Evolutionary conservation across 2,888 invertebrate genomes (phyloP).

Genomic region (Drosophila bunnanda): DNA sequence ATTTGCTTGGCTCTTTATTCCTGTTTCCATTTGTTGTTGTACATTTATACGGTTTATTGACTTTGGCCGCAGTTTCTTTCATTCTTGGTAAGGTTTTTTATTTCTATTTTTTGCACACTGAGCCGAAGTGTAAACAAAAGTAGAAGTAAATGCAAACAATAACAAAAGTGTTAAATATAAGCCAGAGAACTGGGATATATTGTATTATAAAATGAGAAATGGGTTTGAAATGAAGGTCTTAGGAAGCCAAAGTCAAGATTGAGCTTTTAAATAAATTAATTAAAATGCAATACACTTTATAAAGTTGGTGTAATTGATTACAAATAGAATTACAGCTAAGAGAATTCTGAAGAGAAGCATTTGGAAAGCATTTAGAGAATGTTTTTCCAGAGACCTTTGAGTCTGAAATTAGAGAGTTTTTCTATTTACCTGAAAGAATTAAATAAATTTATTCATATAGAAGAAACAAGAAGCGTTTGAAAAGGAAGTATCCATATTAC

Average conservation of each 20-base stretch:
- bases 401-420: neutral
- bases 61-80: constrained; percentile 58
- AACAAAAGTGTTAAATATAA: constrained; percentile 48
- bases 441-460: too few species aligned
- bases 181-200: neutral
- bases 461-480: too few species aligned
- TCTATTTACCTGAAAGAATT: too few species aligned
- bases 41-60: constrained; percentile 70
- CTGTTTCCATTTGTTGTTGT: constrained; percentile 43
- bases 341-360: neutral
- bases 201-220: neutral
- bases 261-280: neutral
- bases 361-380: too few species aligned
- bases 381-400: neutral
- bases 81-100: constrained; percentile 18
- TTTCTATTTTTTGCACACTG: constrained; percentile 65
- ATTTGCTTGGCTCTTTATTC: constrained; percentile 45
- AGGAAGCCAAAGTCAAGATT: neutral
- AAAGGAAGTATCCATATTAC: too few species aligned
- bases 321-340: too few species aligned
- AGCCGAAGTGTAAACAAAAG: constrained; percentile 66
- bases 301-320: neutral
- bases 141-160: constrained; percentile 67
- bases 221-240: neutral
- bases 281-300: neutral